Conservation (phyloP, 2,113 vertebrate genomes). For the Oncorhynchus masou region DNA sequence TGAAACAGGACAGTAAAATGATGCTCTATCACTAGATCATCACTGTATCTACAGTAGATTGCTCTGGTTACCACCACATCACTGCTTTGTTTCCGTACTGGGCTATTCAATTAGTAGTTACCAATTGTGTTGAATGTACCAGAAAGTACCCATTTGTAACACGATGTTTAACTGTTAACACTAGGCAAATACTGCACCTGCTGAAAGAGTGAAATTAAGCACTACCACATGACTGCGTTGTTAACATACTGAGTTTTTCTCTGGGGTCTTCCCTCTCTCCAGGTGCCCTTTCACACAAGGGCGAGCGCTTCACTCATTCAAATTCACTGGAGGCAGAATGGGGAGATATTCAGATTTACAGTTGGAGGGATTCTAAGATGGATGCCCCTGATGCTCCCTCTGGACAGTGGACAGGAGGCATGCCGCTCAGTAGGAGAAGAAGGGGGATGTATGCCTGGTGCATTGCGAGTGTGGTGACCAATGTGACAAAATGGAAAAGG, state of each 20-base stretch:
- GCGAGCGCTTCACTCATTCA: neutral
- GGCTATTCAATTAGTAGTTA: too few species aligned
- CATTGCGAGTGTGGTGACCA: neutral
- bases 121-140: too few species aligned
- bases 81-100: too few species aligned
- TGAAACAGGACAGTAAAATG: too few species aligned
- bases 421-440: slow-evolving; percentile 14
- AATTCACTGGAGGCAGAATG: slow-evolving; percentile 13
- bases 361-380: slow-evolving; percentile 44
- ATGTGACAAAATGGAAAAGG: neutral
- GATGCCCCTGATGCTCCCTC: slow-evolving; percentile 47
- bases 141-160: too few species aligned
- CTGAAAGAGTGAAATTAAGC: too few species aligned
- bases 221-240: too few species aligned
- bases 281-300: slow-evolving; percentile 4
- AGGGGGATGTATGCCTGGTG: slow-evolving; percentile 14
- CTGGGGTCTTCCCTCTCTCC: neutral
- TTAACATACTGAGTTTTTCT: neutral
- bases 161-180: too few species aligned
- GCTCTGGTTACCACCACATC: too few species aligned
- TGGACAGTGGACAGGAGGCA: slow-evolving; percentile 61
- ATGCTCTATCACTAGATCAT: too few species aligned
- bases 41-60: too few species aligned
- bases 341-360: slow-evolving; percentile 36
- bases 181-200: too few species aligned